Conservation (phyloP, 2,797 vertebrate species). For the Notolepis coatsorum region DNA sequence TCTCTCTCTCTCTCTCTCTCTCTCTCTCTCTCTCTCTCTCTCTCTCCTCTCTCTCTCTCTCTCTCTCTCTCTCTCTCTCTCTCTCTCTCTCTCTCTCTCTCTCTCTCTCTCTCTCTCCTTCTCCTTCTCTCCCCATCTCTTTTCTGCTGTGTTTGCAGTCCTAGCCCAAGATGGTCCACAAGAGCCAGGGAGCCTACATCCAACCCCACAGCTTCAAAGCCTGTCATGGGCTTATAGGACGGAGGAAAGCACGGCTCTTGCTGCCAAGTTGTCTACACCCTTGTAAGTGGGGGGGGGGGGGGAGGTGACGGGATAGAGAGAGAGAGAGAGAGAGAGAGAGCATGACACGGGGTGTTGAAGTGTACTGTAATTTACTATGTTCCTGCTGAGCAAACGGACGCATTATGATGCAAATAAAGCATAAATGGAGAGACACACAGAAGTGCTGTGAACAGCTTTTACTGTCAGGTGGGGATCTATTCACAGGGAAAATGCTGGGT, state of each 20-base stretch:
- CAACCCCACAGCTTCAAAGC: conserved; percentile 50
- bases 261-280: conserved; percentile 9
- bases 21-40: neutral
- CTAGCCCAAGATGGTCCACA: conserved; percentile 45
- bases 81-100: conserved; percentile 14
- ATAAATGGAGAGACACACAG: neutral
- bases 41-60: neutral
- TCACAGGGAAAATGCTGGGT: conserved; percentile 36
- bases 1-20: neutral
- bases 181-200: conserved; percentile 49
- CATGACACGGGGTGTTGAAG: conserved; percentile 4
- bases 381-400: conserved; percentile 1
- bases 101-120: neutral
- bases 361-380: neutral
- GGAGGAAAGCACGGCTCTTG: conserved; percentile 35
- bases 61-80: conserved; percentile 10
- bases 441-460: conserved; percentile 17
- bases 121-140: neutral
- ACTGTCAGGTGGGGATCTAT: conserved; percentile 15
- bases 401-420: neutral
- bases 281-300: neutral
- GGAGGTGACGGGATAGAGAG: neutral
- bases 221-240: conserved; percentile 41
- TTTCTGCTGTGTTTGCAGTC: conserved; percentile 45
- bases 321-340: conserved; percentile 13